These are phyloP conservation scores for Nesoenas mayeri DNA, from an alignment of 2,113 vertebrate genomes.

Conservation along the genomic window DNA sequence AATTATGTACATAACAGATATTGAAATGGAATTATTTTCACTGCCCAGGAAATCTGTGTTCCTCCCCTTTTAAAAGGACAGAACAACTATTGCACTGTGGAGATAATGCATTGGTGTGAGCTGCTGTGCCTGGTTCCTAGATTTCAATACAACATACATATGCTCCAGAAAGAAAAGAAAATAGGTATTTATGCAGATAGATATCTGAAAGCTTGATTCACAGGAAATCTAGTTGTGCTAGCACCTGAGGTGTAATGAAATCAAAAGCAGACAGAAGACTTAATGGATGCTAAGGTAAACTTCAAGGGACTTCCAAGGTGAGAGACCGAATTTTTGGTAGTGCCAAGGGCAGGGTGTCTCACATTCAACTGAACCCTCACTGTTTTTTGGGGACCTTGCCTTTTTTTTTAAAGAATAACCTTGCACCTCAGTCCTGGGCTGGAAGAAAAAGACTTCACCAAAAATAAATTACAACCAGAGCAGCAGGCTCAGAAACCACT, in stretches of 20 bases:
- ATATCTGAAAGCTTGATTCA: neutral
- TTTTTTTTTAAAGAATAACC: neutral
- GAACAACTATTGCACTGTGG: neutral
- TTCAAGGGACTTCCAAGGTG: neutral
- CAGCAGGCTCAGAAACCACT: conserved; percentile 1
- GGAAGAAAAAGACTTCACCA: neutral
- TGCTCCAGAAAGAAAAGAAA: neutral
- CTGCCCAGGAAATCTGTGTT: conserved; percentile 5
- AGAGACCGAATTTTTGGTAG: neutral
- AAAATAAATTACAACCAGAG: conserved; percentile 5
- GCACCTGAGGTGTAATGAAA: neutral
- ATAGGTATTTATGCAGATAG: neutral
- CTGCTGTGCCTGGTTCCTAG: neutral
- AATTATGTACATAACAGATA: neutral
- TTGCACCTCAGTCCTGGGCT: conserved; percentile 2
- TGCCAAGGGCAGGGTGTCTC: neutral
- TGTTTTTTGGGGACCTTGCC: neutral
- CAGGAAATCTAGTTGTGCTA: neutral
- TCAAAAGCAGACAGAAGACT: neutral
- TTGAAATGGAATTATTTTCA: neutral
- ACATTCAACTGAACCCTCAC: neutral
- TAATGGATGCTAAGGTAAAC: neutral
- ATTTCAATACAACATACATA: neutral
- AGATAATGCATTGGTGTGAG: neutral
- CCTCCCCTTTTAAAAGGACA: neutral